These are phyloP conservation scores for Mongoloraphidia duomilia DNA, from an alignment of 2,888 invertebrate species.

Conservation along the genomic window DNA sequence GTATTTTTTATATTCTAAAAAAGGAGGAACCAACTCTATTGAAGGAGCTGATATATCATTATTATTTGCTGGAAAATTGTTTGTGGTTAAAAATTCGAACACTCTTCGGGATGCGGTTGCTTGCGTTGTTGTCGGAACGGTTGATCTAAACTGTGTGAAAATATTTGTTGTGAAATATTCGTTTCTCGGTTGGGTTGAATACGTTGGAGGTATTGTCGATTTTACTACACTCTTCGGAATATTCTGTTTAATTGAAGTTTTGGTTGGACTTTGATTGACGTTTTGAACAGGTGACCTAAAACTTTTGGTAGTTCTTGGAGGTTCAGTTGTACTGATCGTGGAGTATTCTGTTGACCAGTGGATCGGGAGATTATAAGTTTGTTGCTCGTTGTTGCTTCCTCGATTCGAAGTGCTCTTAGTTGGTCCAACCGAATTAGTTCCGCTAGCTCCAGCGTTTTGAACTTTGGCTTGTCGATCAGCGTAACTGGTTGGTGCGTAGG, in stretches of 20 bases:
- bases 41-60: too few relatives aligned
- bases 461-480: neutral
- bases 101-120: too few relatives aligned
- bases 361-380: conserved; percentile 35
- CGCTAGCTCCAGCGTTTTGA: conserved; percentile 2
- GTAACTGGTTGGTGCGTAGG: conserved; percentile 21
- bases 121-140: too few relatives aligned
- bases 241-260: conserved; percentile 3
- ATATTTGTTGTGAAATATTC: too few relatives aligned
- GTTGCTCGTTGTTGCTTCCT: conserved; percentile 21
- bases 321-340: conserved; percentile 9
- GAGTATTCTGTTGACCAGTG: conserved; percentile 37
- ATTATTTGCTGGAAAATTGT: too few relatives aligned
- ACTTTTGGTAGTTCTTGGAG: conserved; percentile 4
- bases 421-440: conserved; percentile 29
- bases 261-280: neutral
- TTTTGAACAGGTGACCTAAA: neutral
- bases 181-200: too few relatives aligned
- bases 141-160: too few relatives aligned
- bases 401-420: conserved; percentile 32
- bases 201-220: too few relatives aligned
- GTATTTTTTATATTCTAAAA: too few relatives aligned
- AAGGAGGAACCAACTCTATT: too few relatives aligned
- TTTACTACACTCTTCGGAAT: too few relatives aligned
- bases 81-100: too few relatives aligned